phyloP scores from a whole-genome alignment of 2,797 vertebrate genomes.

The Geotrypetes seraphini region DNA sequence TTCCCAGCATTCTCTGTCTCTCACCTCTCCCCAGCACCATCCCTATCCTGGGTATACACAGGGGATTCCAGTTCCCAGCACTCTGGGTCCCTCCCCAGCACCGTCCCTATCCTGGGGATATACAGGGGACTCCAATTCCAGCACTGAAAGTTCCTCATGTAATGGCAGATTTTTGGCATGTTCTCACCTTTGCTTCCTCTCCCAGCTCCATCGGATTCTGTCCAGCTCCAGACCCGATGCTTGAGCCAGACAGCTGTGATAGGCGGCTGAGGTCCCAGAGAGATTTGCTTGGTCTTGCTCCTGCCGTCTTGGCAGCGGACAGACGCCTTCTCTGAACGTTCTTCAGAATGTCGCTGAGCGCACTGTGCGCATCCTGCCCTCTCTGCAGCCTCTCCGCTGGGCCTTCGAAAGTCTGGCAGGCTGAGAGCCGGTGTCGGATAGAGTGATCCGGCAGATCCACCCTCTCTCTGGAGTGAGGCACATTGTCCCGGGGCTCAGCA shows the following conservation, averaged over 20 bases:
- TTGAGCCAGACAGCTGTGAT: conserved; percentile 36
- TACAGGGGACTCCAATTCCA: no score
- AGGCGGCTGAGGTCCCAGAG: conserved; percentile 47
- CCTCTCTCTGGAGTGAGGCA: neutral
- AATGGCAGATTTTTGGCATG: neutral
- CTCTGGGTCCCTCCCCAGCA: no score
- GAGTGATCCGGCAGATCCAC: conserved; percentile 10
- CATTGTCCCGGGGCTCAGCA: neutral
- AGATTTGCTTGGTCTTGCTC: conserved; percentile 31
- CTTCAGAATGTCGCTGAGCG: conserved; percentile 41
- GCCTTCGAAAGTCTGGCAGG: conserved; percentile 4
- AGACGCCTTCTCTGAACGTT: conserved; percentile 6
- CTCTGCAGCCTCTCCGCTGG: neutral
- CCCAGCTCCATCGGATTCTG: conserved; percentile 18
- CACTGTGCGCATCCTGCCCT: conserved; percentile 3
- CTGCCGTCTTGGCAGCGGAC: conserved; percentile 8
- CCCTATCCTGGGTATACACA: neutral
- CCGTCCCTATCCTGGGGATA: neutral
- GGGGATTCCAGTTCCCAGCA: neutral
- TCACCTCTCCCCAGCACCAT: neutral
- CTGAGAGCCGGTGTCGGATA: conserved; percentile 11
- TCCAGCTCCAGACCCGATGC: conserved; percentile 8
- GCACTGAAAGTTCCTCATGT: neutral
- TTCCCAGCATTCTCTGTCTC: no score
- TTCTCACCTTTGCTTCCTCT: conserved; percentile 2